Base-by-base conservation (phyloP, 2,113 vertebrate genomes). In the Cephalopterus ornatus region DNA sequence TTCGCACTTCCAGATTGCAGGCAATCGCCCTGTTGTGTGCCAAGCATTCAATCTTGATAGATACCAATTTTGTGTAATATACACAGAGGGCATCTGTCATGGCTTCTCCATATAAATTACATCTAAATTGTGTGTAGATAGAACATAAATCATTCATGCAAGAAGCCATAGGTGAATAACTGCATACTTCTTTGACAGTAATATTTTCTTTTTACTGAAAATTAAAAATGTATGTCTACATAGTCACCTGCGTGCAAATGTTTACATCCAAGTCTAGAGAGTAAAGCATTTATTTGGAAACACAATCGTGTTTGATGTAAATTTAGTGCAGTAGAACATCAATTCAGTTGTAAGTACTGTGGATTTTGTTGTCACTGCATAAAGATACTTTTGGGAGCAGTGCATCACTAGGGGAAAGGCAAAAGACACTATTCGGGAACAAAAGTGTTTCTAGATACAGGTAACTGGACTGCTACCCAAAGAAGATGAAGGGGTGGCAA, bases 31-130 rank as follows among this genome's bases (percentile, higher is more conserved):
- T 72, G 87, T 41, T 88, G 63, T 73, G 35, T 66, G 89, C 83
- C 71, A 95, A 80, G 22, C 55, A 75, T 47, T 89, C 76, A 20
- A 52, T 79, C 61, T 26, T 85, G 62, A 92, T 67, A 89, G 84
- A 79, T 15, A 71, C 24, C 62, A 92, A 28, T 95, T 95, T 96
- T 66, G 49, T 52, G n/a, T 75, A 84, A 86, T 93, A 83, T 22
- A 89, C 55, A 87, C 90, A 67, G 73, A 95, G 73, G 59, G 58
- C 46, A 85, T 73, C 73, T 1, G 2, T 88, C 92, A 73, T 82
- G 71, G 39, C 52, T 88, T 74, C 88, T 93, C 79, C 58, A 53
- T 67, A 56, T 53, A 93, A 94, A 92, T 96, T 88, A 84, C 56
- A 92, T 58, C 61, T 72, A 76, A 83, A 85, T 44, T 61, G 23